These are phyloP conservation scores for Tiliacea citrago DNA, from an alignment of 2,888 invertebrate genomes.

Conservation along the genomic window DNA sequence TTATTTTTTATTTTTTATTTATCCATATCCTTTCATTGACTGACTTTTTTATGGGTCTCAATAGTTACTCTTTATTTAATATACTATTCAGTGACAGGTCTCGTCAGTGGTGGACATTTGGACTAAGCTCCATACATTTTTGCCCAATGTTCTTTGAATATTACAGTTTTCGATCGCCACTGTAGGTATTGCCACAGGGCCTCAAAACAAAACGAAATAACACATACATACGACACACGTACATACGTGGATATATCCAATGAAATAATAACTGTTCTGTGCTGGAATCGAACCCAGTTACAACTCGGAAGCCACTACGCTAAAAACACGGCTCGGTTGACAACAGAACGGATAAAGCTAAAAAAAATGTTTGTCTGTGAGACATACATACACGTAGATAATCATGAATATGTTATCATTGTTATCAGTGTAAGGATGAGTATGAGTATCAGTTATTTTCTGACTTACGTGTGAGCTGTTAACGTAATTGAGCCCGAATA, in stretches of 20 bases:
- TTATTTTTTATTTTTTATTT: no score
- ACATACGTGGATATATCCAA: no score
- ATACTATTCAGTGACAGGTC: background rate
- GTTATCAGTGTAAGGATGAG: background rate
- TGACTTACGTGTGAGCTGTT: background rate
- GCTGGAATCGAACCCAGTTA: background rate
- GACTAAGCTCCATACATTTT: background rate
- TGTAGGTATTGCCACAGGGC: no score
- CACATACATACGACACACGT: no score
- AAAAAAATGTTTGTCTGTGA: background rate
- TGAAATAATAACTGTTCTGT: background rate
- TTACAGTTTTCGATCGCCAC: no score
- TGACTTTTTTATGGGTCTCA: no score
- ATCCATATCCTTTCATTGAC: no score
- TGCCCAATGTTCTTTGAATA: background rate
- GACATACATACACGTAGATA: background rate
- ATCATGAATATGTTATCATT: background rate
- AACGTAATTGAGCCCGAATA: background rate
- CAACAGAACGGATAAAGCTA: background rate
- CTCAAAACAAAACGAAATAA: no score
- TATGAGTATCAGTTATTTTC: slow-evolving; percentile 11
- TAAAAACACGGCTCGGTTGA: slow-evolving; percentile 1
- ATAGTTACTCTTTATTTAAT: background rate
- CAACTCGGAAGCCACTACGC: background rate
- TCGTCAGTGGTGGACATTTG: background rate